These are phyloP conservation scores for Microtus oregoni DNA, from an alignment of 2,113 vertebrate genomes.

Conservation along the genomic window DNA sequence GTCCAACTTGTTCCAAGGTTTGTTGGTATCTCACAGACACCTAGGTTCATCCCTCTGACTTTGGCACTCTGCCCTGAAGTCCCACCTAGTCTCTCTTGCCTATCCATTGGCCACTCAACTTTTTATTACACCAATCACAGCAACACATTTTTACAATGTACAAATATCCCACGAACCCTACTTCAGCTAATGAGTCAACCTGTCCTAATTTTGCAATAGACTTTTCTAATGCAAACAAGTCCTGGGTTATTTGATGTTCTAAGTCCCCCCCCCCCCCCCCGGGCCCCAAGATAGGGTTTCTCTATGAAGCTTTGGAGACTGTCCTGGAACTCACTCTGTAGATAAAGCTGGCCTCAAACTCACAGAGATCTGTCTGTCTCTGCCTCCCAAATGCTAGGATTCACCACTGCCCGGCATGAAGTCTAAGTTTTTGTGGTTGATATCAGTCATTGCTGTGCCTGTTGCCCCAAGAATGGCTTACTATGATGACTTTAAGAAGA, in stretches of 20 bases:
- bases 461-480: not conserved
- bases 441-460: not conserved
- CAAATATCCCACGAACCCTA: not conserved
- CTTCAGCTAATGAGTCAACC: not conserved
- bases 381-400: too few species aligned
- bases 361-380: too few species aligned
- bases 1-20: not conserved
- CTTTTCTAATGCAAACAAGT: not conserved
- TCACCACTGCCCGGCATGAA: too few species aligned
- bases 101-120: not conserved
- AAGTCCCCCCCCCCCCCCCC: accelerated
- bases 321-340: too few species aligned
- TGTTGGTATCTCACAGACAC: not conserved
- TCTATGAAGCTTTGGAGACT: too few species aligned
- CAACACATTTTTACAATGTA: not conserved
- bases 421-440: not conserved
- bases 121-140: not conserved
- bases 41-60: not conserved
- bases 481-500: too few species aligned
- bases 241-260: not conserved
- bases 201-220: not conserved
- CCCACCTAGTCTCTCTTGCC: not conserved
- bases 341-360: too few species aligned
- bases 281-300: too few species aligned
- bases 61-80: not conserved